phyloP scores from a whole-genome alignment of 2,888 invertebrate species.

The Drosophila anomalata region DNA sequence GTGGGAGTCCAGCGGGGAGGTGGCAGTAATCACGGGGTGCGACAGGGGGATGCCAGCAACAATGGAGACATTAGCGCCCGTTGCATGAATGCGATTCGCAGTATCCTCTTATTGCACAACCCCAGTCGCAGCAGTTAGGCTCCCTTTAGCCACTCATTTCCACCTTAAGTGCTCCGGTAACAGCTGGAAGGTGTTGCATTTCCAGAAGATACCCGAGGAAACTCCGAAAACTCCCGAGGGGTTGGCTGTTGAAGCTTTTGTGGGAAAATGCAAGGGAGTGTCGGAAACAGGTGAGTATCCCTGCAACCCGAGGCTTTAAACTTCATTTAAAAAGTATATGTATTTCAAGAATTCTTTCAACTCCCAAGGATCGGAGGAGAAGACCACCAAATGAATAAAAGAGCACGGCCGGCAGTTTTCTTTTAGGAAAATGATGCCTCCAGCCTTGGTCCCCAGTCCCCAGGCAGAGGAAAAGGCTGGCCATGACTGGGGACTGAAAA shows the following conservation, averaged over 20 bases:
- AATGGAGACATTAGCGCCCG: conserved; percentile 37
- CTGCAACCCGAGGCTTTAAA: neutral
- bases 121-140: neutral
- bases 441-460: neutral
- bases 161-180: conserved; percentile 16
- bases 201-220: conserved; percentile 1
- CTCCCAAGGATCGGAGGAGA: no score
- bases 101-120: conserved; percentile 35
- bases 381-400: neutral
- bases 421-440: conserved; percentile 10
- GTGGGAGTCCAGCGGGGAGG: neutral
- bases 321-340: neutral
- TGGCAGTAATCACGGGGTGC: neutral
- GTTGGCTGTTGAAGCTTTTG: conserved; percentile 32
- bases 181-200: conserved; percentile 15
- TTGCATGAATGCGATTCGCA: conserved; percentile 32
- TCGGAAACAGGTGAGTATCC: neutral
- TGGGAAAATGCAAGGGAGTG: conserved; percentile 8
- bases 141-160: conserved; percentile 7
- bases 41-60: conserved; percentile 6
- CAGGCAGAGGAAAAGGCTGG: neutral
- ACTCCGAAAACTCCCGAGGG: conserved; percentile 11
- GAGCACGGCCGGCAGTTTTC: neutral
- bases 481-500: neutral
- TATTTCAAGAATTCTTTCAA: neutral